Evolutionary conservation across 1,140 invertebrate species (phyloP), one percentile per base, ranked within the genome.

Genomic region (Eriosoma lanigerum): DNA sequence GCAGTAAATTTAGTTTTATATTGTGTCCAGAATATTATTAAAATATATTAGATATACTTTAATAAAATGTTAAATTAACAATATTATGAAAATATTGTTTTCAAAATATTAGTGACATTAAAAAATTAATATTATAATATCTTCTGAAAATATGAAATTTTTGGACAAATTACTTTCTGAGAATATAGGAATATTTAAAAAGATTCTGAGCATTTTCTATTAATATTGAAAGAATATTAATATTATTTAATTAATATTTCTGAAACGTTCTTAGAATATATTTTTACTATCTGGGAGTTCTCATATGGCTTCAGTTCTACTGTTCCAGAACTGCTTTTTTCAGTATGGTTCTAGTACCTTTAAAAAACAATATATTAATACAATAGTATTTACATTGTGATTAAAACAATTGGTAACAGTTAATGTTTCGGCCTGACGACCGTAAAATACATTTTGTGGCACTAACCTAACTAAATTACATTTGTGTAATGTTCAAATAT

Each of bases 121-220:
- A n/a, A n/a, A n/a, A n/a, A n/a, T n/a, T n/a, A n/a, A n/a, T n/a
- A n/a, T n/a, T n/a, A n/a, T n/a, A n/a, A n/a, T n/a, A n/a, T n/a
- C n/a, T n/a, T n/a, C n/a, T 52, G 17, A n/a, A 8, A n/a, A 52
- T 52, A 19, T 52, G 17, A 52, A 52, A 52, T 19, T 52, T 52
- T 0, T 52, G 19, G 50, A 52, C 50, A 52, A 52, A 52, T 19
- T 19, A 52, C 50, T 52, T 52, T 52, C 50, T 52, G 50, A 52
- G 50, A 52, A 52, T 52, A 52, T 52, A 52, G n/a, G 50, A 52
- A 52, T 52, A 52, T 52, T 52, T 52, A n/a, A 52, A 52, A 52
- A n/a, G 50, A 52, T 52, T 52, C 5, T 19, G n/a, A 1, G 17
- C 19, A 52, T 19, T 3, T 52, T 1, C 19, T 52, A 19, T 52